Conservation (phyloP, 92 coral and sea anemone genomes). For the Micromussa lordhowensis region DNA sequence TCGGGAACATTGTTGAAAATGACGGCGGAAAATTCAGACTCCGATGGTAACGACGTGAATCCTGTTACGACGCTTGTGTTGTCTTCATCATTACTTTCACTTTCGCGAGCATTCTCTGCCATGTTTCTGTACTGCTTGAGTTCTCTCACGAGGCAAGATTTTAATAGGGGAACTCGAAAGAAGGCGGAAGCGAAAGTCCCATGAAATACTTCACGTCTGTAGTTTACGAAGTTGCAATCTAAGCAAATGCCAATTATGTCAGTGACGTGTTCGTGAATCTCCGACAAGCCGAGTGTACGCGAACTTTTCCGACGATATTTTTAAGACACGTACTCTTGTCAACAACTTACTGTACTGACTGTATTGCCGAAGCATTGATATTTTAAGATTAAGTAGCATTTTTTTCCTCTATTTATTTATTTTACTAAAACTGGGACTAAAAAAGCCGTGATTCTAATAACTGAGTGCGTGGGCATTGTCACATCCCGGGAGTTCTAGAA, state of each 20-base stretch:
- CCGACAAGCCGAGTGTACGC: constrained; percentile 10
- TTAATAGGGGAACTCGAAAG: background rate
- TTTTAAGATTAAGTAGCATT: background rate
- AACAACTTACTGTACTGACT: too few species aligned
- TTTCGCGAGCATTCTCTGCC: constrained; percentile 42
- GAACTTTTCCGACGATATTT: constrained; percentile 30
- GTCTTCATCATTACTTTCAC: constrained; percentile 15
- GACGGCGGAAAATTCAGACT: constrained; percentile 94
- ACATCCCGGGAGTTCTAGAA: constrained; percentile 12
- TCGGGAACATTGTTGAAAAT: constrained; percentile 91
- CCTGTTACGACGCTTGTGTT: background rate
- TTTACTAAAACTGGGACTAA: background rate
- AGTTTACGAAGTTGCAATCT: background rate
- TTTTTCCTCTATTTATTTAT: too few species aligned
- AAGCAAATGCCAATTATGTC: background rate
- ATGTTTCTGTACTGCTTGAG: constrained; percentile 1
- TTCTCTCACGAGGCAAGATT: background rate
- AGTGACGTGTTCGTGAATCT: constrained; percentile 30
- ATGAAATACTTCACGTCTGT: background rate
- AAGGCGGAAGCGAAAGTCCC: constrained; percentile 10
- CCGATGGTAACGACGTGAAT: constrained; percentile 52
- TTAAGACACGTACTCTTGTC: too few species aligned
- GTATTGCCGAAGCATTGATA: background rate
- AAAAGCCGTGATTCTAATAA: background rate
- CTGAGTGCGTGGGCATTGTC: background rate